These are phyloP conservation scores for Drosophila pandora DNA, from an alignment of 1,140 invertebrate genomes.

Conservation along the genomic window DNA sequence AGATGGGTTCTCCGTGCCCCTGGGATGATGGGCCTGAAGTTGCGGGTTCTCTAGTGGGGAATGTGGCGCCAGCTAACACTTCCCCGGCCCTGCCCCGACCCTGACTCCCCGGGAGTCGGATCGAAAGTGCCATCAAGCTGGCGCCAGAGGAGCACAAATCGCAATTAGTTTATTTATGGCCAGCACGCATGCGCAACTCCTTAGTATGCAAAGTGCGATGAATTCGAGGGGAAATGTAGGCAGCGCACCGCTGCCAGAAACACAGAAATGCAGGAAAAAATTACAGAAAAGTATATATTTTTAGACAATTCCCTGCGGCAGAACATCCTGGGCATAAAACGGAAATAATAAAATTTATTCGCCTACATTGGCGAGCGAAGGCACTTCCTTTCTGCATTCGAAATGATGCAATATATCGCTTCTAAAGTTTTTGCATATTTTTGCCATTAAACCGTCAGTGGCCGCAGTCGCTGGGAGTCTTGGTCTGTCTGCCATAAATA, in stretches of 20 bases:
- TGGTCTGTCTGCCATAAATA: constrained; percentile 39
- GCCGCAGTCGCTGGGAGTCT: too few relatives aligned
- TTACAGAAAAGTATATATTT: constrained; percentile 24
- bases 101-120: not conserved
- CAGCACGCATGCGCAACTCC: constrained; percentile 59
- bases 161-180: constrained; percentile 79
- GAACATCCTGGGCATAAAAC: constrained; percentile 67
- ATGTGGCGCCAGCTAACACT: constrained; percentile 51
- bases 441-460: constrained; percentile 22
- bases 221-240: constrained; percentile 13
- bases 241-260: too few relatives aligned
- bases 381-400: constrained; percentile 12
- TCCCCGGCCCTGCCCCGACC: not conserved
- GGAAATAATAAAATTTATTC: constrained; percentile 65
- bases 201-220: constrained; percentile 66
- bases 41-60: not conserved
- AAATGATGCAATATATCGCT: not conserved
- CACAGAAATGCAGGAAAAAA: constrained; percentile 7
- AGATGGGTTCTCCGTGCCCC: not conserved
- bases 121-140: constrained; percentile 11
- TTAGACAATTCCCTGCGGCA: constrained; percentile 40
- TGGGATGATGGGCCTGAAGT: not conserved
- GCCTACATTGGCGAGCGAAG: constrained; percentile 2
- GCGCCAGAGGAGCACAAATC: constrained; percentile 50
- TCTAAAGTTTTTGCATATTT: constrained; percentile 40